These are phyloP conservation scores for Brachystomella parvula DNA, from an alignment of 1,140 invertebrate genomes.

Conservation along the genomic window DNA sequence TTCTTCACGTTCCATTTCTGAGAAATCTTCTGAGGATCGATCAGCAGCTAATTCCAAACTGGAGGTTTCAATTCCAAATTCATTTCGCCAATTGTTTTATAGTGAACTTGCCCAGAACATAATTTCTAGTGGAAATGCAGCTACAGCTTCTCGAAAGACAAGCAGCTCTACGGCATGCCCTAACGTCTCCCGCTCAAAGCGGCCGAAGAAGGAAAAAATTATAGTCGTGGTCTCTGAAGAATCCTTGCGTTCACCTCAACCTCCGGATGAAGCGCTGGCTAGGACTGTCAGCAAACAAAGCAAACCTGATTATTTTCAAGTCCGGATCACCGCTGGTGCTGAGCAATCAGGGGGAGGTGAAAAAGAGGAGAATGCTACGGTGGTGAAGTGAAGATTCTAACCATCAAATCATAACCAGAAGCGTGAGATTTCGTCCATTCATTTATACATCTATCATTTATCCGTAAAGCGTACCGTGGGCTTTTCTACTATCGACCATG, in stretches of 20 bases:
- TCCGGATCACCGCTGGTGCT: not conserved
- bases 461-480: not conserved
- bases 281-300: not conserved
- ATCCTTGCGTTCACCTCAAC: not conserved
- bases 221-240: not conserved
- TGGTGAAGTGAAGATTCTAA: not conserved
- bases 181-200: not conserved
- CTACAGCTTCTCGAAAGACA: constrained; percentile 4
- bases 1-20: not conserved
- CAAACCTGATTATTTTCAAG: not conserved
- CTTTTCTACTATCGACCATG: no score
- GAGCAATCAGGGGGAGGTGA: not conserved
- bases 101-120: constrained; percentile 29
- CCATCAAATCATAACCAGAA: no score
- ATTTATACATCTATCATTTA: not conserved
- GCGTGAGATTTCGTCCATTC: not conserved
- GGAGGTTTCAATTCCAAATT: constrained; percentile 27
- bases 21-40: no score
- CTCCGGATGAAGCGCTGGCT: not conserved
- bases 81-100: constrained; percentile 31
- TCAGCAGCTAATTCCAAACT: no score
- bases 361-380: not conserved
- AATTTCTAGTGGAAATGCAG: constrained; percentile 10
- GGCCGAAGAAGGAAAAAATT: constrained; percentile 15
- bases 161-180: not conserved